These are phyloP conservation scores for Cyclophora albipunctata DNA, from an alignment of 2,888 invertebrate genomes.

Conservation along the genomic window DNA sequence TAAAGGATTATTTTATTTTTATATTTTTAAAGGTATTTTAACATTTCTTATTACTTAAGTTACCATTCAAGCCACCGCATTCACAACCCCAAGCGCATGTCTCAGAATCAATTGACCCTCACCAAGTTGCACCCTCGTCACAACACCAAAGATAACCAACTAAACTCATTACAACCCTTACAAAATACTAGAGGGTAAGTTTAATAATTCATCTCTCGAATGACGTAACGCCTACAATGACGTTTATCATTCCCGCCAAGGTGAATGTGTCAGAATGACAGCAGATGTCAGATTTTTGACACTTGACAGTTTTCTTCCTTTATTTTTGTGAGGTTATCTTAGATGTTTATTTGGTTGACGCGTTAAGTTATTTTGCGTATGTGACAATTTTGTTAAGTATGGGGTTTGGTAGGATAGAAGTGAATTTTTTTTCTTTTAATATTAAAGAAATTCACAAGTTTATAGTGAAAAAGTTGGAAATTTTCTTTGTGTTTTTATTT, in stretches of 20 bases:
- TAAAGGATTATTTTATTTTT: too few relatives aligned
- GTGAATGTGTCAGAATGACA: slow-evolving; percentile 15
- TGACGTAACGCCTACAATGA: slow-evolving; percentile 5
- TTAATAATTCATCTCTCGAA: slow-evolving; percentile 25
- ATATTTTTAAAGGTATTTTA: too few relatives aligned
- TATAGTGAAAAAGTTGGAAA: too few relatives aligned
- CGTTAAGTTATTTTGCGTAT: slow-evolving; percentile 2
- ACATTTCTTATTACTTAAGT: too few relatives aligned
- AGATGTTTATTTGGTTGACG: background rate
- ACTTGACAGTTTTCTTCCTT: slow-evolving; percentile 1
- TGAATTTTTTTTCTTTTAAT: too few relatives aligned
- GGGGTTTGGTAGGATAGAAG: too few relatives aligned
- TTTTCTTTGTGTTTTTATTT: too few relatives aligned
- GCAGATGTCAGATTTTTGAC: slow-evolving; percentile 3
- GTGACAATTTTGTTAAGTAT: background rate
- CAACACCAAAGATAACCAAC: slow-evolving; percentile 24
- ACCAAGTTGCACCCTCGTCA: slow-evolving; percentile 17
- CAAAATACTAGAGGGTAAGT: slow-evolving; percentile 18
- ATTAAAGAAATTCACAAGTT: too few relatives aligned
- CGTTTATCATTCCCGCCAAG: slow-evolving; percentile 16
- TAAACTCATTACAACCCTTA: slow-evolving; percentile 25
- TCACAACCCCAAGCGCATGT: slow-evolving; percentile 4
- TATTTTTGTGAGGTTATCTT: too few relatives aligned
- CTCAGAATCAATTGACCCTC: slow-evolving; percentile 22
- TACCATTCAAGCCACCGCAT: too few relatives aligned